Conservation (phyloP, 2,797 vertebrate genomes). For the Perodicticus potto region DNA sequence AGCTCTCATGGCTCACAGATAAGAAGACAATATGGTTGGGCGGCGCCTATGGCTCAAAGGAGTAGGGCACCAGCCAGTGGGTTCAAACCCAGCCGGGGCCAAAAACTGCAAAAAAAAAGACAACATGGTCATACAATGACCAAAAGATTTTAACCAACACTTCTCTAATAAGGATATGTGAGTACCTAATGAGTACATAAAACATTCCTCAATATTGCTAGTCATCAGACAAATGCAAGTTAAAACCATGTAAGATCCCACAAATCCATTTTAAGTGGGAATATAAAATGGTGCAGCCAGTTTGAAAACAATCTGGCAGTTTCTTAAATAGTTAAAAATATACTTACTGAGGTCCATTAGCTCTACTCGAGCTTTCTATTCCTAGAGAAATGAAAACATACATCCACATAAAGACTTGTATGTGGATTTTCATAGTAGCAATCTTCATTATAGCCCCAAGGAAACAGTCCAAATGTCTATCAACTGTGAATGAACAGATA, state of each 20-base stretch:
- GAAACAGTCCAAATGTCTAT: not conserved
- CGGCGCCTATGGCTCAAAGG: too few relatives aligned
- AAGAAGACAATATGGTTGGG: not conserved
- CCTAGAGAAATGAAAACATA: slow-evolving; percentile 9
- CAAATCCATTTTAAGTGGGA: not conserved
- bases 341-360: not conserved
- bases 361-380: not conserved
- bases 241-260: not conserved
- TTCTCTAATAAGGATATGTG: not conserved
- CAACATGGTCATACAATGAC: not conserved
- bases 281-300: not conserved
- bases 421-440: not conserved
- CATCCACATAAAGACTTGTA: not conserved
- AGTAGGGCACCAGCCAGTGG: too few relatives aligned
- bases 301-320: not conserved
- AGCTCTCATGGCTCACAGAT: not conserved
- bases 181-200: not conserved
- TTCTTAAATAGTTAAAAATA: slow-evolving; percentile 21
- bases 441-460: not conserved
- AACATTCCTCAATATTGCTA: not conserved
- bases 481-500: not conserved
- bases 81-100: too few relatives aligned
- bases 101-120: not conserved
- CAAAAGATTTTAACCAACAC: not conserved
- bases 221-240: not conserved